Percentiles rank a stretch among this genome's conserved stretches.
phyloP scores from a whole-genome alignment of 2,888 invertebrate genomes.

The Gastrophysa polygoni region DNA sequence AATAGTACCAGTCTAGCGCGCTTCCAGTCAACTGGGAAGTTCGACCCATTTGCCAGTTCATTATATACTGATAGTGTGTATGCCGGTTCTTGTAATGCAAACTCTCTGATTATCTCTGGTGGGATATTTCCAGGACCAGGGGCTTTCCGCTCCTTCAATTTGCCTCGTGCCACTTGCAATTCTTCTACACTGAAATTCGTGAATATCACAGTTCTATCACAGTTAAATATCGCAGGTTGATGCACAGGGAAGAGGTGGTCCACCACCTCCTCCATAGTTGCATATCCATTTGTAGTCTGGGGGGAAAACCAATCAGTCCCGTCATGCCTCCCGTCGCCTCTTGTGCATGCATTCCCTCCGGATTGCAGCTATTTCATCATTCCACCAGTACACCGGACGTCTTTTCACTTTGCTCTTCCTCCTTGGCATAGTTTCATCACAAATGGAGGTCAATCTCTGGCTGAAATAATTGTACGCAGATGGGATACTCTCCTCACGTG shows the following conservation, averaged over 20 bases:
- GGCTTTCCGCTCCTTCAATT: too few relatives aligned
- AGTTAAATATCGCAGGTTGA: background rate
- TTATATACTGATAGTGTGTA: conserved; percentile 16
- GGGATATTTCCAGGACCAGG: conserved; percentile 4
- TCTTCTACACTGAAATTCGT: conserved; percentile 15
- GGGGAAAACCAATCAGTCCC: conserved; percentile 14
- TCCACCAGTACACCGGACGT: conserved; percentile 28
- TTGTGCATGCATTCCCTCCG: conserved; percentile 2
- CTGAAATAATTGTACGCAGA: background rate
- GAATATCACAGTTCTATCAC: conserved; percentile 3
- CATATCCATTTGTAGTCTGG: background rate
- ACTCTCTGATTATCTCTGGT: conserved; percentile 10
- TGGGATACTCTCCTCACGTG: background rate
- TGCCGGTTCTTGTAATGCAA: background rate
- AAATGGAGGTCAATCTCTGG: conserved; percentile 10
- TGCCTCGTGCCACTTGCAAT: background rate
- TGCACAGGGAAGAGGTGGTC: too few relatives aligned
- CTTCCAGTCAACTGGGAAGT: conserved; percentile 4
- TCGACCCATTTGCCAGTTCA: background rate
- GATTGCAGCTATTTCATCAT: background rate
- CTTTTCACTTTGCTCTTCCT: background rate
- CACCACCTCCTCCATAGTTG: too few relatives aligned
- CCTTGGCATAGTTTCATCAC: conserved; percentile 19
- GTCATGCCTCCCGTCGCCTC: conserved; percentile 25
- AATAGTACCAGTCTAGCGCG: conserved; percentile 7